Evolutionary conservation across 2,888 invertebrate species (phyloP).

Genomic region (Perithous albicinctus): DNA sequence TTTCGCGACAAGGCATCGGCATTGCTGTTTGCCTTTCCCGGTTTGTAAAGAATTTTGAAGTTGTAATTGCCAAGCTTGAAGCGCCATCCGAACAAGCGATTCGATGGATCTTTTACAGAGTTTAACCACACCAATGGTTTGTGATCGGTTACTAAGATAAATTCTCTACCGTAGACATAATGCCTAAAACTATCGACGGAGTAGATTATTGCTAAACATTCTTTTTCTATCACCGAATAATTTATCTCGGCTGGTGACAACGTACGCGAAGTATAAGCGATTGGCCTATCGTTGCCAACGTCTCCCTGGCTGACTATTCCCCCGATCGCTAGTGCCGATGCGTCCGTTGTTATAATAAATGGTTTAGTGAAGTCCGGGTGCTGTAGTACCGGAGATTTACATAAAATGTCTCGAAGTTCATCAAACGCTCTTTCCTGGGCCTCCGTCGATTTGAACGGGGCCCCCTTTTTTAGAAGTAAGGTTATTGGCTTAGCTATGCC

Average conservation of each 20-base stretch:
- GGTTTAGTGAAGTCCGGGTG: conserved; percentile 69
- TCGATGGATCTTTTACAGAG: conserved; percentile 73
- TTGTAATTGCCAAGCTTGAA: conserved; percentile 74
- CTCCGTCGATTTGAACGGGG: conserved; percentile 40
- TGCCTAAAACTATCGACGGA: conserved; percentile 69
- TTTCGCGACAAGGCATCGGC: conserved; percentile 75
- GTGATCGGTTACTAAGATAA: conserved; percentile 72
- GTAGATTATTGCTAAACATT: conserved; percentile 67
- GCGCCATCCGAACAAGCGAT: conserved; percentile 73
- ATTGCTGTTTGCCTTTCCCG: conserved; percentile 73
- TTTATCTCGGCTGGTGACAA: conserved; percentile 64
- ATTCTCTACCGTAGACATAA: conserved; percentile 71
- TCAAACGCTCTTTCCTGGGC: conserved; percentile 46
- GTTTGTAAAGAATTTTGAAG: conserved; percentile 76
- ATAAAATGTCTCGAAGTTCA: conserved; percentile 59
- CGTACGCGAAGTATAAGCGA: conserved; percentile 56
- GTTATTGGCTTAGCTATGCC: conserved; percentile 55
- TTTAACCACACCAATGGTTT: conserved; percentile 69
- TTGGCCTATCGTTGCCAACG: conserved; percentile 59
- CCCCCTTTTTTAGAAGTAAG: conserved; percentile 38
- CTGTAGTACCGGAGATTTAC: conserved; percentile 64
- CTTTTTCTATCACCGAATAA: conserved; percentile 46
- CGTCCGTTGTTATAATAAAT: conserved; percentile 73
- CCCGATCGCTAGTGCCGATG: conserved; percentile 68
- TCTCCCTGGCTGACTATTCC: conserved; percentile 69